phyloP scores from a whole-genome alignment of 2,888 invertebrate species.

The Idaea straminata region DNA sequence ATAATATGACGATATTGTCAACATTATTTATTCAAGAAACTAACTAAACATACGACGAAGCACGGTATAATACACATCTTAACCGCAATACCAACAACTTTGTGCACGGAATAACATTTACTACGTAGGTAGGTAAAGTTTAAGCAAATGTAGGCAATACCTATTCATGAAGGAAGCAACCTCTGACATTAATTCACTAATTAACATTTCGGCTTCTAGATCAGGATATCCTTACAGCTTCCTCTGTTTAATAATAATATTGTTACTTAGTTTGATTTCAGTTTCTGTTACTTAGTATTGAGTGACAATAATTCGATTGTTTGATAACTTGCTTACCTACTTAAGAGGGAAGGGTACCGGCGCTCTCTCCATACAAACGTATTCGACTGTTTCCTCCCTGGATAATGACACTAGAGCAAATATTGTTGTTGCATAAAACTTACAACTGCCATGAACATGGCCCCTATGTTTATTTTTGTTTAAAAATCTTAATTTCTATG shows the following conservation, averaged over 20 bases:
- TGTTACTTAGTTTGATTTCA: slow-evolving; percentile 26
- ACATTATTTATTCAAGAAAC: background rate
- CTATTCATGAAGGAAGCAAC: slow-evolving; percentile 49
- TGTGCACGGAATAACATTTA: background rate
- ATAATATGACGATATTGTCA: background rate
- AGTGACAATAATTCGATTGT: background rate
- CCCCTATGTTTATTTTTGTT: too few relatives aligned
- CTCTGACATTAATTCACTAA: slow-evolving; percentile 58
- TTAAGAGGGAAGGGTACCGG: too few relatives aligned
- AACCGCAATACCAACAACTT: slow-evolving; percentile 3
- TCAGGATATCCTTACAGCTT: slow-evolving; percentile 56
- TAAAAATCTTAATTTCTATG: too few relatives aligned
- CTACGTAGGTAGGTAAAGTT: slow-evolving; percentile 9
- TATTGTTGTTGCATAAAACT: too few relatives aligned
- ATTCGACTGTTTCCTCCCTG: too few relatives aligned
- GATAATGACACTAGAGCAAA: too few relatives aligned
- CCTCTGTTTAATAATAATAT: slow-evolving; percentile 37
- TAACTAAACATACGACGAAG: background rate
- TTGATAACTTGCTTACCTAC: background rate
- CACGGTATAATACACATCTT: background rate
- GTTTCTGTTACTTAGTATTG: background rate
- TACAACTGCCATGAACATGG: too few relatives aligned
- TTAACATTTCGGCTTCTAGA: slow-evolving; percentile 59
- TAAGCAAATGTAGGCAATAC: slow-evolving; percentile 30
- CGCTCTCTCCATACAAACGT: too few relatives aligned